These are phyloP conservation scores for Sebastes schlegelii DNA, from an alignment of 2,113 vertebrate genomes.

Conservation along the genomic window DNA sequence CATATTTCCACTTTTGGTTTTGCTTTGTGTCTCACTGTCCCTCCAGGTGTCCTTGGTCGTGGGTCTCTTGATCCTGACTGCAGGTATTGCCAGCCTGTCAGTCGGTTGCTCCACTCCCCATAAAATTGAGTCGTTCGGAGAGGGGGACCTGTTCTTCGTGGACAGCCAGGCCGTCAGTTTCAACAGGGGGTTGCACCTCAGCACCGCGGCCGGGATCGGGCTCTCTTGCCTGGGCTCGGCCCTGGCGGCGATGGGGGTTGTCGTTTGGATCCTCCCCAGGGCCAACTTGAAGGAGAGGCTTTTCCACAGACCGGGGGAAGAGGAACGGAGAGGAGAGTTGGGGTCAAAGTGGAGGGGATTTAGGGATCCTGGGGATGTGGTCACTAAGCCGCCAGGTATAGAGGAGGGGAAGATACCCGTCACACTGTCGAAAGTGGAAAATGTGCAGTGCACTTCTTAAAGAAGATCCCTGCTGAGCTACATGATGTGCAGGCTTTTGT, in stretches of 20 bases:
- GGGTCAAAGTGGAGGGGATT: constrained; percentile 48
- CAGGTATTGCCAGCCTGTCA: constrained; percentile 72
- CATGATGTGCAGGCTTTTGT: constrained; percentile 10
- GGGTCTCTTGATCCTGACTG: constrained; percentile 87
- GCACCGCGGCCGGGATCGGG: constrained; percentile 88
- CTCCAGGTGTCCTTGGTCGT: constrained; percentile 90
- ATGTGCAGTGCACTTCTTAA: constrained; percentile 87
- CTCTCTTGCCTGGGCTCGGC: constrained; percentile 90
- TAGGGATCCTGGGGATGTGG: constrained; percentile 74
- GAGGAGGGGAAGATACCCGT: constrained; percentile 89
- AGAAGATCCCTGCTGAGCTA: constrained; percentile 14
- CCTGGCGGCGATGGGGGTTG: constrained; percentile 84
- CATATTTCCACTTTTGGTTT: constrained; percentile 6
- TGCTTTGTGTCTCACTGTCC: constrained; percentile 18
- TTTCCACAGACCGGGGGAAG: constrained; percentile 54
- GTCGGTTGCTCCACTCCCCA: constrained; percentile 89
- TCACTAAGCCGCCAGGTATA: constrained; percentile 88
- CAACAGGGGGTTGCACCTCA: constrained; percentile 89
- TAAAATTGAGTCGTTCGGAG: constrained; percentile 93
- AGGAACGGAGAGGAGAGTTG: constrained; percentile 35
- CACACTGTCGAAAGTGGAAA: constrained; percentile 90
- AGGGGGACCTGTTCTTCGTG: constrained; percentile 92
- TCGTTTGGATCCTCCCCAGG: constrained; percentile 89
- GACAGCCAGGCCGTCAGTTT: constrained; percentile 89
- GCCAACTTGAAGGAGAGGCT: constrained; percentile 88